phyloP scores from a whole-genome alignment of 1,140 invertebrate genomes.

The Aporrectodea caliginosa region DNA sequence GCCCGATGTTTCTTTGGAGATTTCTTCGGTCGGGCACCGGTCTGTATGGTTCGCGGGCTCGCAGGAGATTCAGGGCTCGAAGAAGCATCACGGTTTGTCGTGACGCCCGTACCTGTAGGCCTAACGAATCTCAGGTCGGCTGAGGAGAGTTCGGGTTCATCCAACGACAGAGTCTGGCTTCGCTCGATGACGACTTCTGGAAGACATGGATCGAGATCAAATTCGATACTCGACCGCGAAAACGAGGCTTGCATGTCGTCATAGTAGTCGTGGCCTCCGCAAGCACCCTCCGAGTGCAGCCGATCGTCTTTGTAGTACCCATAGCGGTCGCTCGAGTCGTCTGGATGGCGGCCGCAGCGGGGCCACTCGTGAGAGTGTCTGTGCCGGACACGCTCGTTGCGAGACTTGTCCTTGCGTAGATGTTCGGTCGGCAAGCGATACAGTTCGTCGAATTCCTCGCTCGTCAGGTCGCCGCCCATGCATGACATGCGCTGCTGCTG shows the following conservation, averaged over 20 bases:
- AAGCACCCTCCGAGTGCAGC: conserved; percentile 6
- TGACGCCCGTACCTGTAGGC: neutral
- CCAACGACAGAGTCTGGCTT: neutral
- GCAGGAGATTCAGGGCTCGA: neutral
- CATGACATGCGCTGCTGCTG: neutral
- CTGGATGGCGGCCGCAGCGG: neutral
- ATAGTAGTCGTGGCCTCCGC: conserved; percentile 9
- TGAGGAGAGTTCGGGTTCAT: neutral
- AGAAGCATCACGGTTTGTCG: neutral
- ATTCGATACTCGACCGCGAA: neutral
- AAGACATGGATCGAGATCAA: neutral
- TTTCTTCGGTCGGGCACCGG: neutral
- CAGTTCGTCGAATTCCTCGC: conserved; percentile 24
- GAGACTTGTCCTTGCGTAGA: conserved; percentile 12
- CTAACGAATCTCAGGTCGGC: neutral
- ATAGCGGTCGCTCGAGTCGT: conserved; percentile 1
- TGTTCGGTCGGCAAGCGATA: conserved; percentile 31
- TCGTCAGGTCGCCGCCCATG: neutral
- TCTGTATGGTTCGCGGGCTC: neutral
- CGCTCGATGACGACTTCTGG: neutral
- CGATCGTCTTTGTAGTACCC: neutral
- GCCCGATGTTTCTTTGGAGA: neutral
- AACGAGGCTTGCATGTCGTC: neutral
- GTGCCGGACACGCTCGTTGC: neutral
- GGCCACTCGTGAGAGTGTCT: neutral